Base-by-base conservation (phyloP, 2,888 invertebrate species). In the Imbricaverruca yamaguchii region DNA sequence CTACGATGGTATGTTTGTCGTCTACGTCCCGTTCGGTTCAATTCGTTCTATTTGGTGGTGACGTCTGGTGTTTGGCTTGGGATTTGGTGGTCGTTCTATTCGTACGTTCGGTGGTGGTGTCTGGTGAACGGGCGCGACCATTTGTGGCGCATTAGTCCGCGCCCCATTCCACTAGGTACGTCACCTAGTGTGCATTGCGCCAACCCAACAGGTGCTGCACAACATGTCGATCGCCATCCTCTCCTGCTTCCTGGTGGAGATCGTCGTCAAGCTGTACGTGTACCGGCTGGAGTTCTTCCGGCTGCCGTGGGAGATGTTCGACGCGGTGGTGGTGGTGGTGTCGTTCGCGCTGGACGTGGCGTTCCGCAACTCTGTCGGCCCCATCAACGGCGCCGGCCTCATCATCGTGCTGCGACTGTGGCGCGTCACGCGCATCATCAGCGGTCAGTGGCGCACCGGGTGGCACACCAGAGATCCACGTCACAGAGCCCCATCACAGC, bases 291-390 rank as follows among this genome's bases (percentile, higher is more conserved):
- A 86, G n/a, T 88, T 87, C 82, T 86, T 88, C 83, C 84, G 85
- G 65, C 86, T 87, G 82, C 88, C 87, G 82, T 82, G 87, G 84
- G 88, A 88, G 84, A 82, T 88, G 81, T 87, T 88, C 85, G 88
- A 88, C 84, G 87, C 87, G 13, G 80, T 87, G 56, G 85, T 88
- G 56, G 87, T 88, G 9, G 84, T 87, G 39, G 84, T 86, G 1
- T 87, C 88, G 7, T 87, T 88, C 83, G 84, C 86, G 8, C 85
- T 88, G 77, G 87, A 88, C 83, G 84, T 88, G 80, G 84, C 87
- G 18, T 87, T 87, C 84, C 83, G 86, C 21, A 84, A 86, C 81
- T 67, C 80, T 7, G 82, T 85, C n/a, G 85, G 85, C 25, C 86
- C 87, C 15, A 84, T 86, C 0, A 85, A 86, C 74, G 87, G 87